Evolutionary conservation across 1,140 invertebrate species (phyloP), one percentile per base, ranked within the genome.

Genomic region (Eriosoma lanigerum): DNA sequence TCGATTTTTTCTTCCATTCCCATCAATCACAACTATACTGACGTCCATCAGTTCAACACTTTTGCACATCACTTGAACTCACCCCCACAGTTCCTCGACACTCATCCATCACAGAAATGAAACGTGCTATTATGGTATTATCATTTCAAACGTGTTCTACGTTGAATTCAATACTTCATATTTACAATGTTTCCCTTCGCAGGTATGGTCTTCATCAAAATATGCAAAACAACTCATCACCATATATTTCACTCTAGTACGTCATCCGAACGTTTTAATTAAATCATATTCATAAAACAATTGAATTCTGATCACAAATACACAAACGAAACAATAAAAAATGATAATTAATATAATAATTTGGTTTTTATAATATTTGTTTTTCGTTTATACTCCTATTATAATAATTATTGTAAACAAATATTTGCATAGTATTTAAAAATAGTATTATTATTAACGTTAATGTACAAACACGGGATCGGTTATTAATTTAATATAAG

Each of bases 21-120:
- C 75, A 78, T 78, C 38, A 78, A 78, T 78, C 75, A 78, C 62
- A 76, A 56, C 32, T 38, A 8, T 38, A 8, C 15, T 21, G 56
- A 12, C 19, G 54, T 46, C 44, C 32, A 78, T 32, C 56, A 32
- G 13, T 48, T 1, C 44, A 4, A 24, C n/a, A 9, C 52, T 54
- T 24, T 26, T 50, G 0, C n/a, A 17, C 70, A 26, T 26, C 32
- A 58, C 73, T 76, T 38, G 19, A 54, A 17, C 15, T 32, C 56
- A 46, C 38, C n/a, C 13, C 38, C 15, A n/a, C 75, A 8, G 32
- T 38, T 8, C 8, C 3, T 8, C 8, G 75, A 62, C 52, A 78
- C 56, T 62, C 56, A 62, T 78, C 56, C 75, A 62, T 62, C 75
- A 62, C 54, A 17, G 58, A 4, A 76, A 73, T 54, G 50, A 73